Conservation (phyloP, 2,113 vertebrate genomes). For the Emydura subglobosa region DNA sequence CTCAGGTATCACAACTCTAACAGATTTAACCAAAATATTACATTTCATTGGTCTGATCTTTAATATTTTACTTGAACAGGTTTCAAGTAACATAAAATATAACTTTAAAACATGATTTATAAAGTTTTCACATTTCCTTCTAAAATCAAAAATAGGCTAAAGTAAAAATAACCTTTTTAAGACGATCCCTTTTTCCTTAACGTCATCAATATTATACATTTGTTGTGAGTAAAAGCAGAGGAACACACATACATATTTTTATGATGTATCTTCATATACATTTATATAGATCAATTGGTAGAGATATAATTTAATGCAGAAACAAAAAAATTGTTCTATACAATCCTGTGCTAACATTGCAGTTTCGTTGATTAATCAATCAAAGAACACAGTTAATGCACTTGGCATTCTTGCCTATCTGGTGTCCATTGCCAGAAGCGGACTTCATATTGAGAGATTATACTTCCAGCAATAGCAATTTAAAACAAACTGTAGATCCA, state of each 20-base stretch:
- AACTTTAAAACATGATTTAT: constrained; percentile 34
- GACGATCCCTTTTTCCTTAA: constrained; percentile 28
- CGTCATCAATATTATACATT: constrained; percentile 8
- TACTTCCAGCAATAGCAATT: constrained; percentile 48
- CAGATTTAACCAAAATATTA: neutral
- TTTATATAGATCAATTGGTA: constrained; percentile 46
- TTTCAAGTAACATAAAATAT: constrained; percentile 40
- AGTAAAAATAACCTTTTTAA: constrained; percentile 40
- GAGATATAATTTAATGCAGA: constrained; percentile 65
- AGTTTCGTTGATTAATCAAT: neutral
- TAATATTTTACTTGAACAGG: constrained; percentile 32
- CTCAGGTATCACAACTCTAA: neutral
- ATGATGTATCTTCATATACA: constrained; percentile 28
- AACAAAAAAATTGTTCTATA: constrained; percentile 42
- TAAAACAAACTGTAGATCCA: constrained; percentile 40
- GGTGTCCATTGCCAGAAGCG: constrained; percentile 69
- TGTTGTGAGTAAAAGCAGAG: constrained; percentile 35
- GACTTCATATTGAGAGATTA: constrained; percentile 45
- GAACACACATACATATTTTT: constrained; percentile 11
- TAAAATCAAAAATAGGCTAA: constrained; percentile 50
- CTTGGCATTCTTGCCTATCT: neutral
- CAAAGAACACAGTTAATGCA: neutral
- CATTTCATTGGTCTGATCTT: constrained; percentile 35
- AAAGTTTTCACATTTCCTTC: constrained; percentile 42
- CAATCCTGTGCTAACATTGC: constrained; percentile 40